These are phyloP conservation scores for Pelodytes ibericus DNA, from an alignment of 2,797 vertebrate species.

Conservation along the genomic window DNA sequence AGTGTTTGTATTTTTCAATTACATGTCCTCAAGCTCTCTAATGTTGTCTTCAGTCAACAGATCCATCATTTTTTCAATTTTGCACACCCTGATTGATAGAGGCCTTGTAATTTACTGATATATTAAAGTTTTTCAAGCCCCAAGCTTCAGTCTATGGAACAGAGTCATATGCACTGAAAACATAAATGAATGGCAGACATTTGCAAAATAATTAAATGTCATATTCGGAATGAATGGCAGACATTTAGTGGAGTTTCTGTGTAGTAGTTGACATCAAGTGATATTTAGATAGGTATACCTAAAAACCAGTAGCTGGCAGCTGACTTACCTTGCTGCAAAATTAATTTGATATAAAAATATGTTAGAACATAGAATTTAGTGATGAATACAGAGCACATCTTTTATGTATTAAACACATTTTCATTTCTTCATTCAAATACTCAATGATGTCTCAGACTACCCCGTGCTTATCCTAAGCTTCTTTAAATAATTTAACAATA, in stretches of 20 bases:
- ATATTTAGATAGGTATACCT: slow-evolving; percentile 49
- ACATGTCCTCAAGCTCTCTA: slow-evolving; percentile 57
- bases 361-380: not conserved
- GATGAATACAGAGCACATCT: too few species aligned
- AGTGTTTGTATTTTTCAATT: slow-evolving; percentile 58
- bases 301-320: slow-evolving; percentile 28
- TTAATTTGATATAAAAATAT: slow-evolving; percentile 1
- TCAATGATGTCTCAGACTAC: too few species aligned
- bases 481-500: too few species aligned
- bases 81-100: slow-evolving; percentile 56
- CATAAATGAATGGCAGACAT: slow-evolving; percentile 58
- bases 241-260: slow-evolving; percentile 47
- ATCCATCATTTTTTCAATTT: slow-evolving; percentile 58
- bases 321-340: slow-evolving; percentile 26
- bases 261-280: slow-evolving; percentile 51
- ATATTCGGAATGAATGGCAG: slow-evolving; percentile 55
- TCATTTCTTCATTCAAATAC: too few species aligned
- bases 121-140: slow-evolving; percentile 57
- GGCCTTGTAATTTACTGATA: slow-evolving; percentile 57
- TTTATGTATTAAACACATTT: too few species aligned
- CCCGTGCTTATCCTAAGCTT: too few species aligned
- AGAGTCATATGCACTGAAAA: slow-evolving; percentile 52
- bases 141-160: slow-evolving; percentile 51
- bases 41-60: slow-evolving; percentile 57
- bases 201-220: slow-evolving; percentile 56